A percentile compares a stretch with the other conserved stretches of the same genome.
Evolutionary conservation across 2,113 vertebrate species (phyloP).

Genomic region (Rhynchopsitta pachyrhyncha): DNA sequence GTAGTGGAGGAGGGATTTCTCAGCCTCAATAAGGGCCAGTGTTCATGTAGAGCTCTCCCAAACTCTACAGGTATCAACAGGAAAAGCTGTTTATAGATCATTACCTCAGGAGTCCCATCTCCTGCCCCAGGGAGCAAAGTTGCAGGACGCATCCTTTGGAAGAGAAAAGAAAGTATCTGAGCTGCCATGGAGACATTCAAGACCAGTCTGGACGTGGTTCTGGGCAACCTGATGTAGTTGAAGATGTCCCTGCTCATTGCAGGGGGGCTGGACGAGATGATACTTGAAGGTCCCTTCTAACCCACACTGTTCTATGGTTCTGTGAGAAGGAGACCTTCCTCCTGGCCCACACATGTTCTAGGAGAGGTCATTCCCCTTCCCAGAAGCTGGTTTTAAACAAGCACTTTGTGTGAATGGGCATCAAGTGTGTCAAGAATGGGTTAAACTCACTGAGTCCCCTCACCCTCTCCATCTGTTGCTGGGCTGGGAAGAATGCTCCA

Average conservation of each 20-base stretch:
- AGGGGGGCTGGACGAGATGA: neutral
- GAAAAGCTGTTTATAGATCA: neutral
- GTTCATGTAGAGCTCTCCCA: neutral
- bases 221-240: neutral
- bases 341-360: neutral
- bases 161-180: neutral
- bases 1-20: neutral
- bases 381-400: neutral
- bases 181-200: neutral
- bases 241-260: neutral
- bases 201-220: neutral
- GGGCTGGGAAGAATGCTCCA: rapidly evolving
- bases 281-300: neutral
- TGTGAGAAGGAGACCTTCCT: neutral
- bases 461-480: neutral
- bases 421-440: neutral
- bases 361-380: neutral
- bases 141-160: neutral
- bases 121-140: neutral
- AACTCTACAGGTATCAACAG: neutral
- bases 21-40: rapidly evolving
- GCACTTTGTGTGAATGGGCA: neutral
- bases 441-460: neutral
- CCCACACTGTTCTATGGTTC: neutral
- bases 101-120: neutral